Evolutionary conservation across 2,888 invertebrate genomes (phyloP).

Genomic region (Rhagophthalmus giganteus): DNA sequence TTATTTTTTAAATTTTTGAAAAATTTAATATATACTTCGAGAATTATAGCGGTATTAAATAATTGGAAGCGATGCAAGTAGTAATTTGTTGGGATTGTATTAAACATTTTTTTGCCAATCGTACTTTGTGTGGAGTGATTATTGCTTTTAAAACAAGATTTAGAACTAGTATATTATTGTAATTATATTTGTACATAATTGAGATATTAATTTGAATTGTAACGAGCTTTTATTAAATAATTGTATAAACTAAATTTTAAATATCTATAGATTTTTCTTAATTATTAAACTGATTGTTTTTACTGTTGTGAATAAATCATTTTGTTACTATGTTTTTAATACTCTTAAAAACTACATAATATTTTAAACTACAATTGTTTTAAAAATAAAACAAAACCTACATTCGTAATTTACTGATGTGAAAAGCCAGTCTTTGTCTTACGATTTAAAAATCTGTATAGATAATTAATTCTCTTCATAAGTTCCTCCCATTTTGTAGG

Average conservation of each 20-base stretch:
- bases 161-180: conserved; percentile 15
- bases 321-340: conserved; percentile 6
- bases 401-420: conserved; percentile 14
- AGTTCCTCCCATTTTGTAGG: conserved; percentile 81
- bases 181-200: conserved; percentile 38
- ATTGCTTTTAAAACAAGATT: conserved; percentile 13
- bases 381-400: too few species aligned
- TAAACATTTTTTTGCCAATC: too few species aligned
- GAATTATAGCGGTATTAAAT: too few species aligned
- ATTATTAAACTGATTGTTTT: conserved; percentile 47
- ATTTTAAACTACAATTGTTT: background rate
- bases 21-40: too few species aligned
- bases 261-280: conserved; percentile 47
- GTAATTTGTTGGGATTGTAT: too few species aligned
- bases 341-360: conserved; percentile 1
- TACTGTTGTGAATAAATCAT: conserved; percentile 32
- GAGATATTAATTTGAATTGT: conserved; percentile 35
- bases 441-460: conserved; percentile 78
- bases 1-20: too few species aligned
- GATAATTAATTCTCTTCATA: conserved; percentile 70
- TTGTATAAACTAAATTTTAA: conserved; percentile 35
- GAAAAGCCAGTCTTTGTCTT: conserved; percentile 72
- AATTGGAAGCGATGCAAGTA: too few species aligned
- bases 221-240: conserved; percentile 40
- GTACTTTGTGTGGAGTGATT: conserved; percentile 9